A percentile compares a stretch with the other conserved stretches of the same genome.
Conservation (phyloP, 37 sponge, comb jelly and placozoan species). For the Bolinopsis microptera region DNA sequence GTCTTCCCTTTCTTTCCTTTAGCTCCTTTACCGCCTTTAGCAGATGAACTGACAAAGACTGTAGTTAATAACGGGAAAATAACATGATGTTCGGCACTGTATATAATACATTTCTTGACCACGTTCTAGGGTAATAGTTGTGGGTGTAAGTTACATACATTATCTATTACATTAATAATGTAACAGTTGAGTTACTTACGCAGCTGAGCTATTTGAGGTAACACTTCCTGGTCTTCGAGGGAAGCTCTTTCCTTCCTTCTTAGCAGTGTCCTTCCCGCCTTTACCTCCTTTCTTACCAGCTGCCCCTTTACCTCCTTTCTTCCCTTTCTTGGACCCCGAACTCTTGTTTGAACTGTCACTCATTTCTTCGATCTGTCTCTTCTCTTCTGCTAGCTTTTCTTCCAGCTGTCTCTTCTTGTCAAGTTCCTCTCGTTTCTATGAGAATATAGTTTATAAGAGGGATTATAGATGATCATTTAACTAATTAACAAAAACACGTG, state of each 20-base stretch:
- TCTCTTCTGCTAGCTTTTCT: slow-evolving; percentile 50
- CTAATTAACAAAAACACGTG: too few relatives aligned
- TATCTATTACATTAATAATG: too few relatives aligned
- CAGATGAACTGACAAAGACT: background rate
- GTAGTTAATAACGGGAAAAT: too few relatives aligned
- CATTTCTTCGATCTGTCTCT: slow-evolving; percentile 24
- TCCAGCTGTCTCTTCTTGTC: slow-evolving; percentile 49
- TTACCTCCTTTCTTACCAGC: slow-evolving; percentile 35
- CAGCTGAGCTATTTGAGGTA: background rate
- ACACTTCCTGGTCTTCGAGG: slow-evolving; percentile 61
- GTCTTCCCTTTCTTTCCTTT: slow-evolving; percentile 55
- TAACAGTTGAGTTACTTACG: too few relatives aligned
- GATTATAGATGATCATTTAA: background rate
- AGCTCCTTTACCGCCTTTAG: background rate
- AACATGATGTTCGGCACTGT: too few relatives aligned
- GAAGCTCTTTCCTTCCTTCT: slow-evolving; percentile 52
- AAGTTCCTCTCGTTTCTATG: slow-evolving; percentile 44
- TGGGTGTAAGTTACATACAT: too few relatives aligned
- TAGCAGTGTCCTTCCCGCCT: background rate
- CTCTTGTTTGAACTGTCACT: slow-evolving; percentile 34
- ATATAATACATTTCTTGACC: too few relatives aligned
- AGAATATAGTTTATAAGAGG: too few relatives aligned
- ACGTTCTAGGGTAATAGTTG: too few relatives aligned
- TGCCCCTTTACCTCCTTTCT: slow-evolving; percentile 27
- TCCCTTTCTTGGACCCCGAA: background rate